These are phyloP conservation scores for Cassiopea andromeda DNA, from an alignment of 30 jellyfish, hydroid and myxozoan genomes.

Conservation along the genomic window DNA sequence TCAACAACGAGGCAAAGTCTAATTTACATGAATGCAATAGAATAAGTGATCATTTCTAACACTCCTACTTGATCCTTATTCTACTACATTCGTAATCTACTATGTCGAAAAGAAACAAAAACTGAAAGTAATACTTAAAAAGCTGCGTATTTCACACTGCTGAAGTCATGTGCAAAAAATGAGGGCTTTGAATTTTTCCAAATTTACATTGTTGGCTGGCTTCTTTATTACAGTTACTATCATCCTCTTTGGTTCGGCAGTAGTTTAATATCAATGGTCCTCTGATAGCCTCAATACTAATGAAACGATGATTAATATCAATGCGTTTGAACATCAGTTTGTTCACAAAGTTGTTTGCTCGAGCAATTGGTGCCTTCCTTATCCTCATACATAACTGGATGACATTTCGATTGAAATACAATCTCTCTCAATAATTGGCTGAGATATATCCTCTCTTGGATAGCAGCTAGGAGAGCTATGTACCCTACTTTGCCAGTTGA, in stretches of 20 bases:
- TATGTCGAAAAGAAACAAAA: neutral
- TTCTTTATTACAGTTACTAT: constrained; percentile 75
- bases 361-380: constrained; percentile 44
- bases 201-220: constrained; percentile 3
- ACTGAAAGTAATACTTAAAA: neutral
- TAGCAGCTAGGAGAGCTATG: constrained; percentile 28
- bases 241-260: constrained; percentile 40
- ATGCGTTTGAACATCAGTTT: constrained; percentile 39
- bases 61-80: neutral
- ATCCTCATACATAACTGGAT: constrained; percentile 28
- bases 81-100: neutral
- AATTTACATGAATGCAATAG: neutral
- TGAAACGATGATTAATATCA: constrained; percentile 26
- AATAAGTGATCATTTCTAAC: constrained; percentile 6
- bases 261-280: constrained; percentile 49
- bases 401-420: too few relatives aligned
- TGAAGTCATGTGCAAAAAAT: constrained; percentile 3
- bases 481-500: constrained; percentile 53
- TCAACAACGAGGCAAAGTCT: constrained; percentile 4
- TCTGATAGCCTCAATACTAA: neutral
- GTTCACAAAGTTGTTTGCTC: constrained; percentile 19
- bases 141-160: neutral
- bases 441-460: constrained; percentile 34
- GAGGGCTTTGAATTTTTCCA: constrained; percentile 5
- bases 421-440: constrained; percentile 15